Evolutionary conservation across 2,113 vertebrate genomes (phyloP).

Genomic region (Arvicanthis niloticus): DNA sequence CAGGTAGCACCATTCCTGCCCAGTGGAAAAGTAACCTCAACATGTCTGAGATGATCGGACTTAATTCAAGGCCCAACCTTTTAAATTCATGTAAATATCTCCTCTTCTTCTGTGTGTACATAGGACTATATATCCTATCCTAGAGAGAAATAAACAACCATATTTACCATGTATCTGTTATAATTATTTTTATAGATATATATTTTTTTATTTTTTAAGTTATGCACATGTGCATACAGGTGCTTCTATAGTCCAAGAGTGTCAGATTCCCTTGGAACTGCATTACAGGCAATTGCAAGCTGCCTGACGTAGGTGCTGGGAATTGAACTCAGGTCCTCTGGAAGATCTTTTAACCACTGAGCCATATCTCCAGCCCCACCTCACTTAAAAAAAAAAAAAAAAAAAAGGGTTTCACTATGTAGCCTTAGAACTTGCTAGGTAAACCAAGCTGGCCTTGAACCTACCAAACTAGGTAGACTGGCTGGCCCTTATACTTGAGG

Average conservation of each 20-base stretch:
- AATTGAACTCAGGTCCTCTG: too few relatives aligned
- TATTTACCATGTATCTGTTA: conserved; percentile 16
- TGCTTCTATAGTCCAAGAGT: too few relatives aligned
- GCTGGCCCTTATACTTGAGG: neutral
- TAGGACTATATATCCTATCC: neutral
- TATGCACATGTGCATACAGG: too few relatives aligned
- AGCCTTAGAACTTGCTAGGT: neutral
- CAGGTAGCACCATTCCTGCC: neutral
- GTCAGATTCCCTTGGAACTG: too few relatives aligned
- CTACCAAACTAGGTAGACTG: neutral
- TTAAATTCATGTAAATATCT: neutral
- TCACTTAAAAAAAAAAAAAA: neutral
- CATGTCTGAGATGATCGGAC: neutral
- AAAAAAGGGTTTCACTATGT: neutral
- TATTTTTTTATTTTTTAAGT: neutral
- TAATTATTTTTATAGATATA: neutral
- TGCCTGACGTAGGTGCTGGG: too few relatives aligned
- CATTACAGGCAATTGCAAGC: too few relatives aligned
- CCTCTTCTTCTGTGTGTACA: neutral
- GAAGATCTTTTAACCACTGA: too few relatives aligned
- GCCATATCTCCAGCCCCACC: neutral
- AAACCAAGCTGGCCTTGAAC: neutral
- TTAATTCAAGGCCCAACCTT: neutral
- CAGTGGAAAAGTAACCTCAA: neutral
- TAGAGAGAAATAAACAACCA: conserved; percentile 61